Percentiles rank a stretch among this genome's conserved stretches.
Evolutionary conservation across 2,888 invertebrate species (phyloP).

Genomic region (Argyresthia albistria): DNA sequence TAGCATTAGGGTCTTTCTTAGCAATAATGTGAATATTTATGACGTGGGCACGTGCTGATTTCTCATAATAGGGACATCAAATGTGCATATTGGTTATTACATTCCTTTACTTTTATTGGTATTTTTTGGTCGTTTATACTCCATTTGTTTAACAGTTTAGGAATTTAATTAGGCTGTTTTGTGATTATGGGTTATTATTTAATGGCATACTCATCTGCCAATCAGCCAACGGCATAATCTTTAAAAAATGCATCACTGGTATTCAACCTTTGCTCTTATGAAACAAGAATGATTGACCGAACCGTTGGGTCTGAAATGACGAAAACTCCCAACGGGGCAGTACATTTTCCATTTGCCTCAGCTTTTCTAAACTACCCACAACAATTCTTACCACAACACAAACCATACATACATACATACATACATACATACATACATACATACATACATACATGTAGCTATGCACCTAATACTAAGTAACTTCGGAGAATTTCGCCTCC

Average conservation of each 20-base stretch:
- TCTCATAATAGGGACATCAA: conserved; percentile 46
- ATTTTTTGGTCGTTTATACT: conserved; percentile 4
- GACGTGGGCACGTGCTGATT: conserved; percentile 62
- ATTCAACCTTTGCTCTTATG: not conserved
- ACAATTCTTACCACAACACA: not conserved
- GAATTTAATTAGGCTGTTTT: too few species aligned
- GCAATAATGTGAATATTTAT: conserved; percentile 69
- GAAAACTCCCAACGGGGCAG: too few species aligned
- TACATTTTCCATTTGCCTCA: too few species aligned
- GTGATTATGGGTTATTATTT: too few species aligned
- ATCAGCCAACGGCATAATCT: too few species aligned
- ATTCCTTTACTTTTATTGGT: conserved; percentile 22
- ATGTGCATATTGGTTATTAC: conserved; percentile 61
- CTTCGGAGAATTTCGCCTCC: conserved; percentile 11
- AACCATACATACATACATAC: not conserved
- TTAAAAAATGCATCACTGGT: too few species aligned
- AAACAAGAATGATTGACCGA: too few species aligned
- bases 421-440: too few species aligned
- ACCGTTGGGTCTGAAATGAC: too few species aligned
- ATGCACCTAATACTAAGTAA: not conserved
- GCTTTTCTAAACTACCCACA: not conserved
- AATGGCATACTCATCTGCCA: too few species aligned
- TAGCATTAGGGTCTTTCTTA: conserved; percentile 36
- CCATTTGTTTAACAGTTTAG: not conserved
- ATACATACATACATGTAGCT: too few species aligned